Evolutionary conservation across 1,140 invertebrate species (phyloP), one percentile per base, ranked within the genome.

Genomic region (Eurytemora carolleeae): DNA sequence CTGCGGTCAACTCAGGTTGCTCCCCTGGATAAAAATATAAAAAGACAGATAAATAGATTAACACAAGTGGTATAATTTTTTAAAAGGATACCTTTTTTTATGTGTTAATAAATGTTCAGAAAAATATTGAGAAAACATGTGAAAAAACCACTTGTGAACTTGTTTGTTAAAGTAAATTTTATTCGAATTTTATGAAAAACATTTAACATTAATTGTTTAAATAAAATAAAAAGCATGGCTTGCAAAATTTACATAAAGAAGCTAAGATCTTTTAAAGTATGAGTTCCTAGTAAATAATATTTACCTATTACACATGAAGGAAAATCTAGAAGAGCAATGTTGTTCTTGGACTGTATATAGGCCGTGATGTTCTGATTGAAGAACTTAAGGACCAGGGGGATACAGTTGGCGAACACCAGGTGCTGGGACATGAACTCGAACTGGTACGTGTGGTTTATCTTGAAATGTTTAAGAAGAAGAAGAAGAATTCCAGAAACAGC

Each of bases 391-490:
- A 99, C 87, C 20, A 99, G 75, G 3, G 96, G 95, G 71, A 99
- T 96, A 71, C 95, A 98, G 73, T 99, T 99, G 61, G 95, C 94
- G 78, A 98, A 97, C 16, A 98, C 93, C 58, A 98, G 76, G 76
- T 98, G 94, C 72, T 98, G 94, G 1, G 90, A 92, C 82, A 98
- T 93, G 70, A 95, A 98, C 75, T 99, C 96, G 77, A 98, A 99
- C 74, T 98, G 90, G 73, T 98, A 98, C 16, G 98, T 79, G 73
- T 99, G 95, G 76, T 97, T 98, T n/a, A 98, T 76, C 76, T 98
- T 98, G 66, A 98, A 93, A 75, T 98, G 94, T 73, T 99, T 99
- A 54, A 98, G 74, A 31, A 98, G 76, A 12, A 98, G 74, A 56
- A 98, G 72, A 53, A 98, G 76, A 63, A 97, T 89, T 2, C 86